Percentiles rank a stretch among this genome's conserved stretches.
Conservation (phyloP, 2,888 invertebrate species). For the Schizaphis graminum region DNA sequence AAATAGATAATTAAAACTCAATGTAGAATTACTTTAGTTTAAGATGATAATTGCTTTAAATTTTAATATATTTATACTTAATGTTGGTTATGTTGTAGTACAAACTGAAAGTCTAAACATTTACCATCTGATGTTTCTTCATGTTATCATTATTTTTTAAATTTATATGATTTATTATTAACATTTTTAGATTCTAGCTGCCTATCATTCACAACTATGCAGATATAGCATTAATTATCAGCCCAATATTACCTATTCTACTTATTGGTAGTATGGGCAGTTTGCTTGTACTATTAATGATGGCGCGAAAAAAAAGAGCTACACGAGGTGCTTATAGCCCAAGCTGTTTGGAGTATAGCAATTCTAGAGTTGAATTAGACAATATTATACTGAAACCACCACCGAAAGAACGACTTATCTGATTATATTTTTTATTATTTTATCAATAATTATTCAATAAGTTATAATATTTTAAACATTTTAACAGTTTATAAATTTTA, state of each 20-base stretch:
- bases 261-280: slow-evolving; percentile 79
- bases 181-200: slow-evolving; percentile 58
- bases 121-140: not conserved
- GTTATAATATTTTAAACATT: slow-evolving; percentile 23
- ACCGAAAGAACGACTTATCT: slow-evolving; percentile 96
- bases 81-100: not conserved
- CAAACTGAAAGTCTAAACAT: not conserved
- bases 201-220: slow-evolving; percentile 69
- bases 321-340: slow-evolving; percentile 97
- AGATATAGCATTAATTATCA: slow-evolving; percentile 82
- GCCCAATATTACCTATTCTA: slow-evolving; percentile 80
- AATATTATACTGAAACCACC: slow-evolving; percentile 97
- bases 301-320: slow-evolving; percentile 94
- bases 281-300: slow-evolving; percentile 78
- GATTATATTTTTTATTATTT: slow-evolving; percentile 69
- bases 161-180: not conserved
- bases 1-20: not conserved
- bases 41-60: not conserved
- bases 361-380: slow-evolving; percentile 93
- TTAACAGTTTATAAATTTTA: slow-evolving; percentile 30
- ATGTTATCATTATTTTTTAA: not conserved
- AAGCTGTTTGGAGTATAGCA: slow-evolving; percentile 97
- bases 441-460: not conserved
- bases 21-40: not conserved
- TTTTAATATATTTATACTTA: not conserved